Base-by-base conservation (phyloP, 2,797 vertebrate species). In the Lerista edwardsae region DNA sequence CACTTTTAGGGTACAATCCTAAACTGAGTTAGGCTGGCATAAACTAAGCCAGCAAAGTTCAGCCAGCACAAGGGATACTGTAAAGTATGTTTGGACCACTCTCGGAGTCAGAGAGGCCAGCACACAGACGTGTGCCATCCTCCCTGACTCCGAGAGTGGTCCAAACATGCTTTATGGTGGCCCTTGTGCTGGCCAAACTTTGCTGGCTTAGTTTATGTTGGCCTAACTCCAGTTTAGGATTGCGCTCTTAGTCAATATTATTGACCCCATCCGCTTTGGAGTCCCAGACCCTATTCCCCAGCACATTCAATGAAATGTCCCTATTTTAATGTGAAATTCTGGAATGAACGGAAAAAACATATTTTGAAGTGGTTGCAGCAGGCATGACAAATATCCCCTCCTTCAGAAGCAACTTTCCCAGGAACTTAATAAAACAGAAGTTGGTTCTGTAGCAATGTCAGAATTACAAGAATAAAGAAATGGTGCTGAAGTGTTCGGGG, bases 321-420 rank as follows among this genome's bases (percentile, higher is more conserved):
- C 15, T 34, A 31, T n/a, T 51, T 51, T 74, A 41, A 17, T 29
- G 41, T 47, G 12, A n/a, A 47, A 47, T 73, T 27, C 27, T 15
- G 27, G 14, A 29, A 27, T 41, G 41, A 29, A 15, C 47, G 14
- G 72, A 64, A 87, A 6, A 8, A 71, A 77, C 83, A 84, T 0
- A 0, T 65, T 74, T 31, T 83, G 83, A 11, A n/a, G 2, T 27
- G 74, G 78, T 27, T 44, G 51, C 15, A 3, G 1, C 6, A 73
- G 29, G 15, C 71, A 8, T 69, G 19, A 81, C 73, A 89, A 90
- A 72, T 75, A 71, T 1, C 74, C 89, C 3, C 34, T 39, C 14
- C 84, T 19, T 29, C 82, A 57, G 59, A 87, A 31, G n/a, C 76
- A 39, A 75, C 83, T n/a, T 87, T 39, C 27, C 59, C 29, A 39